Evolutionary conservation across 1,140 invertebrate species (phyloP), one percentile per base, ranked within the genome.

Genomic region (Brachionus angularis): DNA sequence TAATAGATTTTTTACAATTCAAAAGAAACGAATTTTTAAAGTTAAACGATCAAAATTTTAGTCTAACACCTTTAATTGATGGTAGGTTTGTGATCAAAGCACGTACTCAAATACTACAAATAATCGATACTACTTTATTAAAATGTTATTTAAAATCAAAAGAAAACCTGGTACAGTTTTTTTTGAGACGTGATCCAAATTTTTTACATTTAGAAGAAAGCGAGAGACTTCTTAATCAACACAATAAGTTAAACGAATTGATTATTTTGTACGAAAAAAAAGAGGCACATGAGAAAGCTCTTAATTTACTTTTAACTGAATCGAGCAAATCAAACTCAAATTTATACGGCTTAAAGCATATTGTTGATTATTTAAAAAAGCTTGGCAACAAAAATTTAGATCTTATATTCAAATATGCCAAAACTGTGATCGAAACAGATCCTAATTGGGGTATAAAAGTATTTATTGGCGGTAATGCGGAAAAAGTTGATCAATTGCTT

Each of bases 131-230:
- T 3, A 96, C 93, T 1, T 80, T 98, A 47, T 82, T 98, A 0
- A 97, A 97, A 79, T 96, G 93, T 80, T 98, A 96, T 83, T 84
- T 97, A 53, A 88, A 91, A 88, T 96, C 91, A 1, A 97, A 97
- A 80, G 92, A 96, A 83, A 91, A 90, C 0, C 82, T 96, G 39
- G 89, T 97, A 5, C 90, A 91, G 0, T 88, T 93, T 0, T 80
- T 98, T 14, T 79, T 98, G 3, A 86, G 95, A 10, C 81, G 94
- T n/a, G 83, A 83, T 62, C 85, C 87, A 75, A 98, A 96, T 81
- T 88, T 93, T 77, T 97, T 94, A 80, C 91, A 96, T 76, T 80
- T 97, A 3, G 90, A 91, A 62, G 96, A 98, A 83, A 89, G 91
- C 1, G 94, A 98, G 78, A 87, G 88, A 74, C 91, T 90, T 5